Conservation (phyloP, 2,113 vertebrate genomes). For the Malurus melanocephalus region DNA sequence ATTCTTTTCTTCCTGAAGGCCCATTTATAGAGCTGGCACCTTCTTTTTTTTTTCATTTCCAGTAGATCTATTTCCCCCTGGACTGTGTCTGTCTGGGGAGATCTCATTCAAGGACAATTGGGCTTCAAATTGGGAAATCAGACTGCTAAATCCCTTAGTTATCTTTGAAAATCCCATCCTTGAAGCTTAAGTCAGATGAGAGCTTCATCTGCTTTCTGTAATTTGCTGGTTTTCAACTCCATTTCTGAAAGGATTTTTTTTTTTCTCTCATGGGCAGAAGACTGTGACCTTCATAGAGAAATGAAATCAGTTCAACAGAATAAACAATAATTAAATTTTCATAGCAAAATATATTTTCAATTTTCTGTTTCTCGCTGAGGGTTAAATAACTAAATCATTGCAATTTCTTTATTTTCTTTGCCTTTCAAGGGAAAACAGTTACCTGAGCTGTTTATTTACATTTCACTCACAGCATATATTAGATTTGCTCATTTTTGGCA, state of each 20-base stretch:
- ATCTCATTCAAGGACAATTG: conserved; percentile 58
- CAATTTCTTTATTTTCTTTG: conserved; percentile 21
- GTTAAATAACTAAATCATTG: conserved; percentile 26
- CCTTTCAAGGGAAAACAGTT: background rate
- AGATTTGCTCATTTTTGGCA: background rate
- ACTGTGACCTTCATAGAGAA: conserved; percentile 32
- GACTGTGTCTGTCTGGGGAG: conserved; percentile 25
- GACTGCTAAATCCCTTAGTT: conserved; percentile 60
- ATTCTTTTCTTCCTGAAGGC: background rate
- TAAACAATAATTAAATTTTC: conserved; percentile 49
- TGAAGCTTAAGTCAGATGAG: conserved; percentile 57
- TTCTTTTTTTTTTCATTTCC: background rate
- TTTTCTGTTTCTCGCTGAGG: conserved; percentile 4
- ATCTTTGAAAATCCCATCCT: conserved; percentile 60
- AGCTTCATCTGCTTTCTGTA: conserved; percentile 52
- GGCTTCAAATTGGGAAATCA: conserved; percentile 52
- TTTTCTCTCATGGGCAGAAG: background rate
- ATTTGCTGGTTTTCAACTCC: conserved; percentile 51
- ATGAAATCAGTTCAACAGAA: conserved; percentile 26
- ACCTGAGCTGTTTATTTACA: conserved; percentile 10
- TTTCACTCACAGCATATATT: background rate
- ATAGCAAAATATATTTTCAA: conserved; percentile 13
- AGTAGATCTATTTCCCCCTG: conserved; percentile 37
- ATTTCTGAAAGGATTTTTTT: conserved; percentile 40
- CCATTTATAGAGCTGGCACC: background rate